Conservation (phyloP, 2,797 vertebrate genomes). For the Pelobates cultripes region DNA sequence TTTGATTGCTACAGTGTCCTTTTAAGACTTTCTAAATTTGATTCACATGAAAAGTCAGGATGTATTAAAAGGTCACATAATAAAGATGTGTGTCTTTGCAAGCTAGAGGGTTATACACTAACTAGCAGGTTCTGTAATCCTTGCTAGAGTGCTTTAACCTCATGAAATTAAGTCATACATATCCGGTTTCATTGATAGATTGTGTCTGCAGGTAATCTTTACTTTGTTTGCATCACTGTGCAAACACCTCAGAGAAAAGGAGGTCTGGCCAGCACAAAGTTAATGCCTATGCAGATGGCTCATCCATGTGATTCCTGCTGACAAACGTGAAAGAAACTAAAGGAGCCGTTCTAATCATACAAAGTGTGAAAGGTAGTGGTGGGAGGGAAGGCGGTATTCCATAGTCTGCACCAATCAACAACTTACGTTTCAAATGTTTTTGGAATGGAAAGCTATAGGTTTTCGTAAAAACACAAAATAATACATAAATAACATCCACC, state of each 20-base stretch:
- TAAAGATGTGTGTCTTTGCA: neutral
- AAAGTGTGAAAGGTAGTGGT: no score
- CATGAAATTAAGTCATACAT: constrained; percentile 39
- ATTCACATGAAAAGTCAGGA: neutral
- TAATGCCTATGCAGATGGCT: constrained; percentile 50
- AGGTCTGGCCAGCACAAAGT: constrained; percentile 57
- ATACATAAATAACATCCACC: no score
- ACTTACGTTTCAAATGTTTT: no score
- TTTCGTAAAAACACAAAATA: no score
- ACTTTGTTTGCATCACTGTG: constrained; percentile 60
- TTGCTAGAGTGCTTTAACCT: constrained; percentile 22
- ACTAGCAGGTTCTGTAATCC: constrained; percentile 29
- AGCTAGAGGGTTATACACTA: neutral
- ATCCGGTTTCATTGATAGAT: constrained; percentile 56
- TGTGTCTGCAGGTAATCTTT: constrained; percentile 54
- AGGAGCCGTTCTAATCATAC: neutral
- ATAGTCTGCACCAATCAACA: no score
- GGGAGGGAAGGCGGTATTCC: no score
- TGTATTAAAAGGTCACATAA: neutral
- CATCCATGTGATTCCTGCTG: constrained; percentile 6
- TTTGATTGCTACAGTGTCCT: no score
- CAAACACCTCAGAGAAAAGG: constrained; percentile 61
- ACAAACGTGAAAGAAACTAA: constrained; percentile 10
- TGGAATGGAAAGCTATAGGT: no score
- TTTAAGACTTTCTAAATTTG: no score